These are phyloP conservation scores for Semotilus atromaculatus DNA, from an alignment of 2,797 vertebrate genomes.

Conservation along the genomic window DNA sequence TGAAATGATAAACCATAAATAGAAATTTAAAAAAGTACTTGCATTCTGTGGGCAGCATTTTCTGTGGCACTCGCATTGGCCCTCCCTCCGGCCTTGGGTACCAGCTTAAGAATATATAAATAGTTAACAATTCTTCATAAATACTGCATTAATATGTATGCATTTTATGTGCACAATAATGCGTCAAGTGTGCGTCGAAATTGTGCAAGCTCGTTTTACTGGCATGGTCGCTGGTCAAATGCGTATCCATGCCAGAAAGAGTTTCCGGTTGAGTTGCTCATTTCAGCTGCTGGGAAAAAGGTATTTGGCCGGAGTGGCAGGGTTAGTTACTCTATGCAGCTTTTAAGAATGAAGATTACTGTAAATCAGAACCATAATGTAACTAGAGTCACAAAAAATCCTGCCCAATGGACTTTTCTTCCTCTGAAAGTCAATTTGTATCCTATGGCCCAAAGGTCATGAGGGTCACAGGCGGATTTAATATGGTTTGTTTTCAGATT, in stretches of 20 bases:
- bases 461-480: conserved; percentile 71
- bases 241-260: conserved; percentile 52
- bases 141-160: conserved; percentile 66
- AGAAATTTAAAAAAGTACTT: conserved; percentile 68
- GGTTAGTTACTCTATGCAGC: conserved; percentile 62
- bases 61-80: conserved; percentile 77
- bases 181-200: conserved; percentile 50
- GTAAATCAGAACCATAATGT: conserved; percentile 70
- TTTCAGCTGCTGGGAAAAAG: conserved; percentile 52
- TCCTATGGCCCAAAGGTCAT: conserved; percentile 64
- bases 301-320: conserved; percentile 56
- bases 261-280: conserved; percentile 50
- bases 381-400: conserved; percentile 78
- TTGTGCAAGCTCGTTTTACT: conserved; percentile 42
- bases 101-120: conserved; percentile 79
- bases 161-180: conserved; percentile 66
- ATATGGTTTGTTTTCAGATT: conserved; percentile 79
- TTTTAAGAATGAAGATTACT: conserved; percentile 66
- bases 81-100: conserved; percentile 79
- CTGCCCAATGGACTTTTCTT: conserved; percentile 68
- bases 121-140: conserved; percentile 67
- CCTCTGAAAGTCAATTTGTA: conserved; percentile 61
- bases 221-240: conserved; percentile 60
- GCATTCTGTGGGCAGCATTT: conserved; percentile 82
- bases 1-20: not conserved